Evolutionary conservation across 2,113 vertebrate species (phyloP).

Genomic region (Centropristis striata): DNA sequence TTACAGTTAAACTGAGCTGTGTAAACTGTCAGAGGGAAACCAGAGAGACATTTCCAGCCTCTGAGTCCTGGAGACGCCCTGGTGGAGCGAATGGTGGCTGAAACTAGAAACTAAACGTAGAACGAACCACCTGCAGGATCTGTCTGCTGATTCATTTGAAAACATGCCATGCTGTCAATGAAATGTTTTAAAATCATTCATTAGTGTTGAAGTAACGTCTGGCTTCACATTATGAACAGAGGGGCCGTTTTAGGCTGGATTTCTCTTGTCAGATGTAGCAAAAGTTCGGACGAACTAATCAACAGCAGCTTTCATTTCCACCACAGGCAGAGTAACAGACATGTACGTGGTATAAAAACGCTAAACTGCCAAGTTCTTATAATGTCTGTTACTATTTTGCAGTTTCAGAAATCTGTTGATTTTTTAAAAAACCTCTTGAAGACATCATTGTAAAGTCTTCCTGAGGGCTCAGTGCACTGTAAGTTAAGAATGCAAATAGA

Average conservation of each 20-base stretch:
- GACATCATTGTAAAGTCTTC: not conserved
- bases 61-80: not conserved
- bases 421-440: not conserved
- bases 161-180: constrained; percentile 3
- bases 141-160: constrained; percentile 13
- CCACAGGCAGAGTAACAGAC: not conserved
- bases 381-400: not conserved
- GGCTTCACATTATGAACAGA: not conserved
- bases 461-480: not conserved
- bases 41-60: not conserved
- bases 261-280: not conserved
- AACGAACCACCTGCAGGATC: not conserved
- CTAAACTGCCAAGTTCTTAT: not conserved
- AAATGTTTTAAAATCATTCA: not conserved
- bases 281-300: not conserved
- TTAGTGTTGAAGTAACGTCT: not conserved
- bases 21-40: constrained; percentile 1
- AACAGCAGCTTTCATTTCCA: not conserved
- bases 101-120: not conserved
- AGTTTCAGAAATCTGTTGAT: not conserved
- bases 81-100: not conserved
- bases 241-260: not conserved
- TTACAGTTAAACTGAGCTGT: not conserved
- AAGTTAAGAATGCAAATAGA: not conserved
- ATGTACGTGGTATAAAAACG: not conserved